Percentiles rank a stretch among this genome's conserved stretches.
Evolutionary conservation across 2,113 vertebrate genomes (phyloP).

Genomic region (Daboia siamensis): DNA sequence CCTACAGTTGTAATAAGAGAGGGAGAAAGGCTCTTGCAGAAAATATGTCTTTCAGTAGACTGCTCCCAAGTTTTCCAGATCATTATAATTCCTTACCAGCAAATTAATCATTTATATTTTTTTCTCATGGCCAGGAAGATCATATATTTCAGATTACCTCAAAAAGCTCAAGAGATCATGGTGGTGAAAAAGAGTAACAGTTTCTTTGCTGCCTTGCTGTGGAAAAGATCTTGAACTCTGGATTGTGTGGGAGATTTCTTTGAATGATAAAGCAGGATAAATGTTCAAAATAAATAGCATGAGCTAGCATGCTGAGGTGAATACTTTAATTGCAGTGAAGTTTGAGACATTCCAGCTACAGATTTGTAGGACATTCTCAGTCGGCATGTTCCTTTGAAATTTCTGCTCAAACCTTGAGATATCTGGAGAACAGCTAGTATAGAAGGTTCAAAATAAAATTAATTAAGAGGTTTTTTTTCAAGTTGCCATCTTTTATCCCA

Average conservation of each 20-base stretch:
- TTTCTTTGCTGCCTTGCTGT: background rate
- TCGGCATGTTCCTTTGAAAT: background rate
- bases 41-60: background rate
- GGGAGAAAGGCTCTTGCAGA: background rate
- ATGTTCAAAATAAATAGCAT: background rate
- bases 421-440: background rate
- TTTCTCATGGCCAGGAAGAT: background rate
- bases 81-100: background rate
- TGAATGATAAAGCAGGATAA: background rate
- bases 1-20: background rate
- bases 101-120: background rate
- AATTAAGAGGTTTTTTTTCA: background rate
- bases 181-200: background rate
- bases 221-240: background rate
- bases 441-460: background rate
- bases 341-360: background rate
- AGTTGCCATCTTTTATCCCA: background rate
- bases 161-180: background rate
- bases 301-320: background rate
- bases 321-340: background rate
- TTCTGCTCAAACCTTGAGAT: background rate
- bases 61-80: background rate
- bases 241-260: background rate
- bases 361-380: background rate
- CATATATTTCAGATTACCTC: background rate